phyloP scores from a whole-genome alignment of 2,797 vertebrate species.

The Schizopygopsis pylzovi region DNA sequence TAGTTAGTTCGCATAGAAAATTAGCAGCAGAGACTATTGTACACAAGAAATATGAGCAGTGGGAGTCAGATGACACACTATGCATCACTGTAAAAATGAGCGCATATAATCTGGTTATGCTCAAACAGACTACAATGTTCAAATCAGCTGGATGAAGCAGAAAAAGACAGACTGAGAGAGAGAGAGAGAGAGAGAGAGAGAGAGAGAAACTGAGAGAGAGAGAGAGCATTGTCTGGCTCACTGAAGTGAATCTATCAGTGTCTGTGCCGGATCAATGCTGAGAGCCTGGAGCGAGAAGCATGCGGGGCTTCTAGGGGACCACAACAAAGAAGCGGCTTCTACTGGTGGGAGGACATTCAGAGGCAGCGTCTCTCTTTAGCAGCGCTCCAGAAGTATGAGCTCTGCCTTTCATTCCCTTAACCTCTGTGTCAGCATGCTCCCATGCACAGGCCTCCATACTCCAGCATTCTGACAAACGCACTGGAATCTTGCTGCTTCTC shows the following conservation, averaged over 20 bases:
- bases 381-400: slow-evolving; percentile 76
- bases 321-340: slow-evolving; percentile 80
- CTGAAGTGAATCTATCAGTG: slow-evolving; percentile 79
- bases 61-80: slow-evolving; percentile 37
- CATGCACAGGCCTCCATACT: slow-evolving; percentile 67
- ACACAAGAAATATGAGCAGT: slow-evolving; percentile 43
- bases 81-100: slow-evolving; percentile 33
- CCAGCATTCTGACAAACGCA: slow-evolving; percentile 56
- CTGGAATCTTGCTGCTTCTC: slow-evolving; percentile 34
- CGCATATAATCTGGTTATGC: slow-evolving; percentile 29
- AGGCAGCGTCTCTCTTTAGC: slow-evolving; percentile 78
- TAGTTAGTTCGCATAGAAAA: background rate
- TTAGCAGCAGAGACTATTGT: slow-evolving; percentile 42
- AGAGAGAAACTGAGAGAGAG: too few relatives aligned
- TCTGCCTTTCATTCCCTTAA: slow-evolving; percentile 79
- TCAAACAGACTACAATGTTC: slow-evolving; percentile 36
- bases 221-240: slow-evolving; percentile 63
- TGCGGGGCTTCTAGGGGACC: slow-evolving; percentile 76
- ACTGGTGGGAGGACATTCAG: slow-evolving; percentile 83
- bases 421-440: slow-evolving; percentile 68
- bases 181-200: slow-evolving; percentile 1
- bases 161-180: background rate
- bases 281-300: slow-evolving; percentile 75
- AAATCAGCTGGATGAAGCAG: slow-evolving; percentile 7
- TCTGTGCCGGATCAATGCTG: slow-evolving; percentile 77